These are phyloP conservation scores for Fistularia commersonii DNA, from an alignment of 2,797 vertebrate species.

Conservation along the genomic window DNA sequence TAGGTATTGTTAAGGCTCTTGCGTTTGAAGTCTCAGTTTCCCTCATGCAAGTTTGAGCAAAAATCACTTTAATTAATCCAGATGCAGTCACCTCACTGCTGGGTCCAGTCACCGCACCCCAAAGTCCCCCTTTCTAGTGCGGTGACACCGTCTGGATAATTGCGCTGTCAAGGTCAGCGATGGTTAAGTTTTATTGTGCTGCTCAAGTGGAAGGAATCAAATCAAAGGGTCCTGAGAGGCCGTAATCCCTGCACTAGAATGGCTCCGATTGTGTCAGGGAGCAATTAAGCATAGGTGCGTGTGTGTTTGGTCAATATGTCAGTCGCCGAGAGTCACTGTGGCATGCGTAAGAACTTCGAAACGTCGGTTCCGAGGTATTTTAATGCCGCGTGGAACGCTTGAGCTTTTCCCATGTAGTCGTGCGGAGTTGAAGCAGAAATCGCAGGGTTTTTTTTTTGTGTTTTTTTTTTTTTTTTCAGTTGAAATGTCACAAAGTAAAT, in stretches of 20 bases:
- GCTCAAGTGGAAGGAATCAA: conserved; percentile 58
- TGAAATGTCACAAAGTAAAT: no score
- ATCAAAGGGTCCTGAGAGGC: conserved; percentile 53
- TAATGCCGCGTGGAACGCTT: conserved; percentile 25
- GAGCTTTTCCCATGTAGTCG: conserved; percentile 32
- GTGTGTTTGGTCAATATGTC: conserved; percentile 49
- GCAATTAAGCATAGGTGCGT: conserved; percentile 50
- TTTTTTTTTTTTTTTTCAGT: no score
- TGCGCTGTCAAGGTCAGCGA: conserved; percentile 52
- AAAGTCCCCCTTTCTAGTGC: conserved; percentile 22
- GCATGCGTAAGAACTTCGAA: conserved; percentile 28
- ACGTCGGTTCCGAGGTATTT: conserved; percentile 17
- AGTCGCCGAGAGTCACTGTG: conserved; percentile 26
- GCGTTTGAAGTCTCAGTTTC: conserved; percentile 46
- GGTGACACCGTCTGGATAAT: conserved; percentile 40
- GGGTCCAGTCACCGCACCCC: conserved; percentile 33
- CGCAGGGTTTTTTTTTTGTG: no score
- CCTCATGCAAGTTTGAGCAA: conserved; percentile 28
- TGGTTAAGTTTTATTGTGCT: conserved; percentile 46
- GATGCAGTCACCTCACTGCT: conserved; percentile 38
- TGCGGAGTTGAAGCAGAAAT: conserved; percentile 8
- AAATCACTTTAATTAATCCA: conserved; percentile 55
- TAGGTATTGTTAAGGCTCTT: conserved; percentile 15
- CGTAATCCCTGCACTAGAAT: conserved; percentile 53
- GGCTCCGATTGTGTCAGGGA: conserved; percentile 57